A percentile compares a stretch with the other conserved stretches of the same genome.
Evolutionary conservation across 2,888 invertebrate genomes (phyloP).

Genomic region (Bursaphelenchus okinawaensis): DNA sequence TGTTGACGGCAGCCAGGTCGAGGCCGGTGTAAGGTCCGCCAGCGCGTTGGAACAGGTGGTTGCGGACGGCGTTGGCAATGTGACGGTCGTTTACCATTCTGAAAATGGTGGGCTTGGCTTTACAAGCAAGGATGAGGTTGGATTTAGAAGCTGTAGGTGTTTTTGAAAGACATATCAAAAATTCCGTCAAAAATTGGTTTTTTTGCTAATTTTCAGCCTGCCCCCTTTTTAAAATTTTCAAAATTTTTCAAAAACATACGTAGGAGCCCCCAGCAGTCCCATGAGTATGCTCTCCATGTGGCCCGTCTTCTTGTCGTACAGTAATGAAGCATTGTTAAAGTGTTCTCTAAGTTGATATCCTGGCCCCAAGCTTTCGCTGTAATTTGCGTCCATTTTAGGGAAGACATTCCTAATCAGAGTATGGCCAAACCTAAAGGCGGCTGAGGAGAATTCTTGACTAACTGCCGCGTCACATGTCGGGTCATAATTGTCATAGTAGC

Average conservation of each 20-base stretch:
- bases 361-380: constrained; percentile 17
- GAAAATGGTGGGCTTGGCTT: too few relatives aligned
- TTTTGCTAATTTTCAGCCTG: background rate
- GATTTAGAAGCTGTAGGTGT: too few relatives aligned
- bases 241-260: constrained; percentile 15
- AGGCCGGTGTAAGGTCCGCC: constrained; percentile 61
- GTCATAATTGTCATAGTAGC: constrained; percentile 64
- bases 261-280: constrained; percentile 53
- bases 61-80: constrained; percentile 51
- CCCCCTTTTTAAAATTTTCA: too few relatives aligned
- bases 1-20: constrained; percentile 82
- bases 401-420: constrained; percentile 76
- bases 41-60: constrained; percentile 76
- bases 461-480: constrained; percentile 70
- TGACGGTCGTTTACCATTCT: constrained; percentile 56
- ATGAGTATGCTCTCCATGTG: constrained; percentile 57
- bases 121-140: too few relatives aligned
- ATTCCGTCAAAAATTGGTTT: background rate
- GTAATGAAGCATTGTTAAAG: constrained; percentile 48
- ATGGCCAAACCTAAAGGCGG: constrained; percentile 66
- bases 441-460: constrained; percentile 74
- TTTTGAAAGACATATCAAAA: too few relatives aligned
- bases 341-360: constrained; percentile 23
- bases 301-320: constrained; percentile 46
- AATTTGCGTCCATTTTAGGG: constrained; percentile 62